phyloP scores from a whole-genome alignment of 2,113 vertebrate species.

The Lepus europaeus region DNA sequence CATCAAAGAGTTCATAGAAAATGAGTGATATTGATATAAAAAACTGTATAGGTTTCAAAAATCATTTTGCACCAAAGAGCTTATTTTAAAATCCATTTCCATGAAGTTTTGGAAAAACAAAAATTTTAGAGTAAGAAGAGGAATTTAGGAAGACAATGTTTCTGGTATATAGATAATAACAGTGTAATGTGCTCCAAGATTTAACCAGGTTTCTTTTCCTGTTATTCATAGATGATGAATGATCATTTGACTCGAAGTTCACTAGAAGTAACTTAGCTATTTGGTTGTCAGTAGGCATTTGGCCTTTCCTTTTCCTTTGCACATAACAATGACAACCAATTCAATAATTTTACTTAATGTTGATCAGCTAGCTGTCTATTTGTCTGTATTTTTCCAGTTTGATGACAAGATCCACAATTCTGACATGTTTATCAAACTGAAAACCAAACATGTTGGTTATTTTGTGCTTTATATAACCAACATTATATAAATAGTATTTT shows the following conservation, averaged over 20 bases:
- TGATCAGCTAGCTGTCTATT: not conserved
- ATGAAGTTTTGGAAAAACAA: too few relatives aligned
- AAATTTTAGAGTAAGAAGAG: not conserved
- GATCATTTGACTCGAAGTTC: not conserved
- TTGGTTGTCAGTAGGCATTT: not conserved
- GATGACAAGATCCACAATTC: conserved; percentile 4
- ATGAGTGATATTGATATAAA: too few relatives aligned
- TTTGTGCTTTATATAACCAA: not conserved
- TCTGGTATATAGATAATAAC: not conserved
- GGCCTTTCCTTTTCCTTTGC: not conserved
- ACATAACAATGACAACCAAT: not conserved
- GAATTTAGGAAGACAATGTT: not conserved
- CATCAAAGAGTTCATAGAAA: too few relatives aligned
- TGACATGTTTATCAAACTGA: not conserved
- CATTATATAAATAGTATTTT: not conserved
- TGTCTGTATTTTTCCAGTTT: not conserved
- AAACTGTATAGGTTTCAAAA: too few relatives aligned
- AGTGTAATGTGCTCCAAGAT: not conserved
- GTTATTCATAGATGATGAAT: conserved; percentile 13
- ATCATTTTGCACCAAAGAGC: too few relatives aligned
- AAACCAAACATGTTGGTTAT: not conserved
- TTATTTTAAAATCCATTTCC: too few relatives aligned
- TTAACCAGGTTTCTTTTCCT: not conserved
- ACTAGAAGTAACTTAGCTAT: not conserved
- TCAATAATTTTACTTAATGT: not conserved